Evolutionary conservation across 1,140 invertebrate species (phyloP).

Genomic region (Sesamia nonagrioides): DNA sequence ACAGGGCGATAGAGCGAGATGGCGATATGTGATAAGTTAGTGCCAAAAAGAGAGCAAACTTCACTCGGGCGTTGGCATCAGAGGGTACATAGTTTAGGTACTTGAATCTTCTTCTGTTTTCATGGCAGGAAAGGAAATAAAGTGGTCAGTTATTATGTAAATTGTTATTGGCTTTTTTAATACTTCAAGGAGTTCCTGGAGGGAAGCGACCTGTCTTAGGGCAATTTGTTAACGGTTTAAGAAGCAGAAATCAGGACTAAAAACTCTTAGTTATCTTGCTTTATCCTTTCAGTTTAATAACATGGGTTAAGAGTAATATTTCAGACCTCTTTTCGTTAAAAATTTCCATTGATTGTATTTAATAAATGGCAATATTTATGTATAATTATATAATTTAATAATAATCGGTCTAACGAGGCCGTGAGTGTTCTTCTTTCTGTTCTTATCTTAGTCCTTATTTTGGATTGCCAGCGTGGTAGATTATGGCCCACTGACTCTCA

Average conservation of each 20-base stretch:
- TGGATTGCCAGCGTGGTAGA: too few species aligned
- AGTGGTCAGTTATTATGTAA: not conserved
- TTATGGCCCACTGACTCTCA: too few species aligned
- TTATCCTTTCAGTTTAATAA: too few species aligned
- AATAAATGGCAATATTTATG: too few species aligned
- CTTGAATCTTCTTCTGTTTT: not conserved
- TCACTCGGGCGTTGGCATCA: not conserved
- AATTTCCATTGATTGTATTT: too few species aligned
- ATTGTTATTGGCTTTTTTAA: not conserved
- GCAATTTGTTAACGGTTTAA: not conserved
- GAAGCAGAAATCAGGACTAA: not conserved
- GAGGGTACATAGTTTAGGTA: not conserved
- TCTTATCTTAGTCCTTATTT: too few species aligned
- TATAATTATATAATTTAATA: too few species aligned
- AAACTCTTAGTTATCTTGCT: too few species aligned
- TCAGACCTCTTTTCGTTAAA: too few species aligned
- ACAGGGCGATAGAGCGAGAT: not conserved
- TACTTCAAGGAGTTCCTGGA: not conserved
- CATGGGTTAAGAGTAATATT: too few species aligned
- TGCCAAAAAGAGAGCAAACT: not conserved
- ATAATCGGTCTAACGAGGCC: too few species aligned
- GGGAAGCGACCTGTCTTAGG: not conserved
- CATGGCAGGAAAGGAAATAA: not conserved
- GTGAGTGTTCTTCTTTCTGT: too few species aligned
- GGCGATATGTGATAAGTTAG: not conserved